These are phyloP conservation scores for Pelecanoides urinatrix DNA, from an alignment of 2,113 vertebrate genomes.

Conservation along the genomic window DNA sequence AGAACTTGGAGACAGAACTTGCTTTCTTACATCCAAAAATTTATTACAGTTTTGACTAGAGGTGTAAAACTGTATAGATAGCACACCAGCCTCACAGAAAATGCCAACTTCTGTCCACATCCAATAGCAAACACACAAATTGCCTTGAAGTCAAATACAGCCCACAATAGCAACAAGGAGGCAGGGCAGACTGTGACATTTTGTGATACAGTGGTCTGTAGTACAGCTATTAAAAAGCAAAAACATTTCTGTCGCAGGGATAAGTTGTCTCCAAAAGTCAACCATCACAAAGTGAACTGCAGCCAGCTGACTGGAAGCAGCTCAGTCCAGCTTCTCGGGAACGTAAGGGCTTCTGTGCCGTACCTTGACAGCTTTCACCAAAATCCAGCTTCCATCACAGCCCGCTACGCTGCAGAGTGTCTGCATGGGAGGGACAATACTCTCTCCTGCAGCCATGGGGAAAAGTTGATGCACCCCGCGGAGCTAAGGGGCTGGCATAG, in stretches of 20 bases:
- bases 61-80: not conserved
- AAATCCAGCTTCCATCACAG: not conserved
- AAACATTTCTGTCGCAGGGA: not conserved
- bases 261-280: not conserved
- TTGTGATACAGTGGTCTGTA: not conserved
- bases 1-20: not conserved
- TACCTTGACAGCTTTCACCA: not conserved
- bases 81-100: not conserved
- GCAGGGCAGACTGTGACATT: not conserved
- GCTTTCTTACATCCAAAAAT: not conserved
- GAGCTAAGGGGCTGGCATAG: not conserved
- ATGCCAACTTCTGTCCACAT: not conserved
- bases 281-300: not conserved
- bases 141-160: not conserved
- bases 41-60: not conserved
- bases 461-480: not conserved
- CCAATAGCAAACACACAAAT: not conserved
- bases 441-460: not conserved
- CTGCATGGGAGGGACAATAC: not conserved
- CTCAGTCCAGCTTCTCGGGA: not conserved
- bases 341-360: not conserved
- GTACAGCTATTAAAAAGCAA: not conserved
- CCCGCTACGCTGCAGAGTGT: accelerated
- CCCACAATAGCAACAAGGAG: not conserved
- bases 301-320: not conserved